Base-by-base conservation (phyloP, 1,140 invertebrate species). In the Lepidurus apus region DNA sequence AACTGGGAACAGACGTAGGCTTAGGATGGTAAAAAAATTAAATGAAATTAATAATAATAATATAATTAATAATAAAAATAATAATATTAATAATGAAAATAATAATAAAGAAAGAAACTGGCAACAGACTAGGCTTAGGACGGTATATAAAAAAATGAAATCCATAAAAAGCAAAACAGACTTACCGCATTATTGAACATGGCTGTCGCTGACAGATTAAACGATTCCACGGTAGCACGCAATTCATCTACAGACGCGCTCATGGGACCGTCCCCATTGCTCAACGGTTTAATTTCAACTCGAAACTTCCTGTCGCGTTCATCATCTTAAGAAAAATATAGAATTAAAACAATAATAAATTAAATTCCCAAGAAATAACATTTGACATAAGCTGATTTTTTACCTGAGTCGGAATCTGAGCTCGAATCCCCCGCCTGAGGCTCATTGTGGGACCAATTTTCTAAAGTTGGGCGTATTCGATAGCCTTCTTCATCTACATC, bases 401-500 rank as follows among this genome's bases (percentile, higher is more conserved):
- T 85, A 88, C 93, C 93, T 75, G 95, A 96, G 86, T 97, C 96
- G 34, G 93, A 92, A 85, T 97, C 95, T 42, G 94, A 94, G 83
- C 93, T 95, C 7, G 95, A 96, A 85, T 96, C 95, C 96, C 84
- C 91, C 92, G 74, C 89, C 90, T 77, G 88, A 43, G 43, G 80
- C 81, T 78, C 77, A 74, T 34, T 78, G 44, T 47, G 75, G 10
- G 77, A 42, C 47, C 42, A 45, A 8, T 42, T 73, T 74, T 80
- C 79, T 26, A 78, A 24, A 83, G 92, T 89, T 84, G 95, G 95
- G 85, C 93, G 89, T 80, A 97, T 93, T 80, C 93, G 93, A 84
- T 94, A 98, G 17, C 96, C 96, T 85, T 98, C 96, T 81, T 96
- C 95, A 85, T 98, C 96, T 0, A 98, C 93, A 87, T 96, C 93